These are phyloP conservation scores for Tympanoctomys barrerae DNA, from an alignment of 2,797 vertebrate species.

Conservation along the genomic window DNA sequence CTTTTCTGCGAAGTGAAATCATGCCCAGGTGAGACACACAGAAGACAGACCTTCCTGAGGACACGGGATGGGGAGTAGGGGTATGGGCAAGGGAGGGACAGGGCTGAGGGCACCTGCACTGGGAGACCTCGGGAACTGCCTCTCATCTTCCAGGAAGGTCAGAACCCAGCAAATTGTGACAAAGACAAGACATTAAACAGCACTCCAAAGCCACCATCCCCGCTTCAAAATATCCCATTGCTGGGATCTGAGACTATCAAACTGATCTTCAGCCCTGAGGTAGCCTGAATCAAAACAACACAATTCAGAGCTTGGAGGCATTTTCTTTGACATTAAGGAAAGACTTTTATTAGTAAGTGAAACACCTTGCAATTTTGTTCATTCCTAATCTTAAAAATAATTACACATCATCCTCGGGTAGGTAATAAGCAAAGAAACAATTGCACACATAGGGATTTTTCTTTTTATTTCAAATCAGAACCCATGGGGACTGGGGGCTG, in stretches of 20 bases:
- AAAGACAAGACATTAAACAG: neutral
- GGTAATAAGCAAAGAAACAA: neutral
- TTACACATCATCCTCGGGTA: neutral
- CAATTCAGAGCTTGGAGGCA: neutral
- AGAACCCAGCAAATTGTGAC: neutral
- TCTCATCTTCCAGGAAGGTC: neutral
- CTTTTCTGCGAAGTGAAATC: constrained; percentile 91
- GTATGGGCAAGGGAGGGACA: neutral
- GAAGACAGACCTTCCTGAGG: neutral
- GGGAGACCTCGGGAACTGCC: neutral
- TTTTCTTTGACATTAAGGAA: constrained; percentile 20
- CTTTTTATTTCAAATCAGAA: constrained; percentile 33
- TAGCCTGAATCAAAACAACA: neutral
- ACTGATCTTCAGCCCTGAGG: neutral
- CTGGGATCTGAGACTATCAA: neutral
- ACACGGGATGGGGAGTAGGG: too few relatives aligned
- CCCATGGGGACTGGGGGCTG: neutral
- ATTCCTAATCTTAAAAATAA: constrained; percentile 40
- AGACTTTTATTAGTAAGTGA: constrained; percentile 40
- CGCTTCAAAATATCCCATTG: neutral
- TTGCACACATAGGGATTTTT: neutral
- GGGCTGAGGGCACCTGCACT: neutral
- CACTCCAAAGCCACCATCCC: neutral
- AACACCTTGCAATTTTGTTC: neutral
- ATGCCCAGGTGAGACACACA: neutral